Evolutionary conservation across 2,797 vertebrate species (phyloP).

Genomic region (Onychomys arenicola): DNA sequence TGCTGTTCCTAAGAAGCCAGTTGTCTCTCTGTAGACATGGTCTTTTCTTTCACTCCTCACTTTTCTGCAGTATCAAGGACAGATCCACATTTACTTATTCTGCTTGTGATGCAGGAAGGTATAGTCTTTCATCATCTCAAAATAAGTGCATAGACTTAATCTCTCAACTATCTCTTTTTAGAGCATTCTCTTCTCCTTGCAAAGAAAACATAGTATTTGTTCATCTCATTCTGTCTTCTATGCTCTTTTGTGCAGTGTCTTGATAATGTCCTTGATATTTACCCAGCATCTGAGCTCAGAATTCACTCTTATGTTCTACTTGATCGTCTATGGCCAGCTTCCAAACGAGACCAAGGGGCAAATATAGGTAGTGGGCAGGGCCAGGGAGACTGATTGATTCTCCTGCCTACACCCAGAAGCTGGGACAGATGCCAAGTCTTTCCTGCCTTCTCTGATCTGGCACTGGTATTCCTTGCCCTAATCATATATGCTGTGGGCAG

Average conservation of each 20-base stretch:
- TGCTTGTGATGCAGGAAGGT: not conserved
- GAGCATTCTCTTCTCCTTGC: not conserved
- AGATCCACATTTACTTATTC: not conserved
- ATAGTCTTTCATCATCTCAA: too few relatives aligned
- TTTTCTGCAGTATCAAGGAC: not conserved
- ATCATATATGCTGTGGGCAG: too few relatives aligned
- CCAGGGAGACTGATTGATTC: rapidly evolving
- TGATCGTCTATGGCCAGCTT: not conserved
- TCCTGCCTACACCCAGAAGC: rapidly evolving
- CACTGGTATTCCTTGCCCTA: rapidly evolving
- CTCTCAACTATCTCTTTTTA: not conserved
- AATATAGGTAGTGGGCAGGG: too few relatives aligned
- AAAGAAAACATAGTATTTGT: not conserved
- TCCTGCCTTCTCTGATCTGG: not conserved
- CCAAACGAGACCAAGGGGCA: not conserved
- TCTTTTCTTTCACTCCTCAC: not conserved
- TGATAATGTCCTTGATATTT: not conserved
- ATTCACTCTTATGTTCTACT: too few relatives aligned
- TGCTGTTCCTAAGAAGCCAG: rapidly evolving
- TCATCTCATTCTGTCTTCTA: not conserved
- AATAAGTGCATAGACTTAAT: too few relatives aligned
- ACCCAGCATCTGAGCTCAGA: not conserved
- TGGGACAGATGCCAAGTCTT: not conserved
- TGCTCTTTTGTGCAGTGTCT: not conserved
- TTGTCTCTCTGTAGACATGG: rapidly evolving